These are phyloP conservation scores for Dermolepida albohirtum DNA, from an alignment of 2,888 invertebrate genomes.

Conservation along the genomic window DNA sequence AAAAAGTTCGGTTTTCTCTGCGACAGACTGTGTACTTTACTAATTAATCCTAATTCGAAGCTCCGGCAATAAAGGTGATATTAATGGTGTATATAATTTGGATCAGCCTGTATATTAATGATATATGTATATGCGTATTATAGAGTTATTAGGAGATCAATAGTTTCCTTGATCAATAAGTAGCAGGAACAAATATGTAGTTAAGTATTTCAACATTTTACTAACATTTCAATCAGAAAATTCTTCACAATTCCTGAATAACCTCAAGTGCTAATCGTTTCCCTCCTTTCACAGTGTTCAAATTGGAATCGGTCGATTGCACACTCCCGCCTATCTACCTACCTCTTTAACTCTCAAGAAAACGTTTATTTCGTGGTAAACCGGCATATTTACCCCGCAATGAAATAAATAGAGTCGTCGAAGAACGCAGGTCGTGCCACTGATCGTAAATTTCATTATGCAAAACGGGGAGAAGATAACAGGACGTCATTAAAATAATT, in stretches of 20 bases:
- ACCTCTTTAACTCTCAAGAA: conserved; percentile 26
- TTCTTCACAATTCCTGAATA: conserved; percentile 2
- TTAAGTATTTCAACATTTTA: conserved; percentile 17
- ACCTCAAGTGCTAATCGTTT: conserved; percentile 25
- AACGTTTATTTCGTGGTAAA: conserved; percentile 37
- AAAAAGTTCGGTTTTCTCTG: too few species aligned
- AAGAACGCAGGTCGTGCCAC: conserved; percentile 22
- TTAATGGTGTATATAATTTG: too few species aligned
- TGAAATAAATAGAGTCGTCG: conserved; percentile 38
- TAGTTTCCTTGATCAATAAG: neutral
- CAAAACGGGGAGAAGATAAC: conserved; percentile 39
- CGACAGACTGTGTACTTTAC: too few species aligned
- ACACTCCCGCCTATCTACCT: conserved; percentile 19
- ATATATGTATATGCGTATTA: too few species aligned
- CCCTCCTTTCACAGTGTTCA: conserved; percentile 31
- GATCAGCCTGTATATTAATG: too few species aligned
- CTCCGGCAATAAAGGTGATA: too few species aligned
- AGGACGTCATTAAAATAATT: conserved; percentile 39
- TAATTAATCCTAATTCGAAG: too few species aligned
- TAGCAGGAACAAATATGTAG: neutral
- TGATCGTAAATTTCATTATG: conserved; percentile 38
- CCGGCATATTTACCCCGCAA: conserved; percentile 38
- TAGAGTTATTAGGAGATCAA: too few species aligned
- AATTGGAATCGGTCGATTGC: conserved; percentile 34
- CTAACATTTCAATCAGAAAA: conserved; percentile 15